Evolutionary conservation across 2,888 invertebrate species (phyloP).

Genomic region (Zhengitettix transpicula): DNA sequence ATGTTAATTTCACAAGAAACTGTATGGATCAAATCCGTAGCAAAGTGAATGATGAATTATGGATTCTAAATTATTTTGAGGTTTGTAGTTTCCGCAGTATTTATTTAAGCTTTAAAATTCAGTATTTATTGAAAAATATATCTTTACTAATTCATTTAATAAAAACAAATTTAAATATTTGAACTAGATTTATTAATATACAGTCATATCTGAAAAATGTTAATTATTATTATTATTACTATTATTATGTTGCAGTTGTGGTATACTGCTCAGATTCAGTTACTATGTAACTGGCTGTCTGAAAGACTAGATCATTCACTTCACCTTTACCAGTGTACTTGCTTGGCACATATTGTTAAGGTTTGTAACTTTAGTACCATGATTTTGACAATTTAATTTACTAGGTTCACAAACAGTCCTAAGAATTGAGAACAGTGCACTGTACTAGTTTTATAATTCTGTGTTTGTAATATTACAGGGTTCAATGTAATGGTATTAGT

Average conservation of each 20-base stretch:
- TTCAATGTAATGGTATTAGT: too few species aligned
- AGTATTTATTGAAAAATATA: not conserved
- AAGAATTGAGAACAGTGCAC: too few species aligned
- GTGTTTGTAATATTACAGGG: too few species aligned
- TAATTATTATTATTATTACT: too few species aligned
- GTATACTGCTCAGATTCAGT: slow-evolving; percentile 88
- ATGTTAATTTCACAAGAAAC: slow-evolving; percentile 93
- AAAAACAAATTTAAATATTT: too few species aligned
- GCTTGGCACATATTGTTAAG: slow-evolving; percentile 88
- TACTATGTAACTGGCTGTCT: slow-evolving; percentile 85
- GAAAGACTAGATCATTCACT: slow-evolving; percentile 85
- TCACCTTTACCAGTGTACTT: slow-evolving; percentile 94
- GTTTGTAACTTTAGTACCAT: slow-evolving; percentile 29
- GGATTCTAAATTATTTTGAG: slow-evolving; percentile 69
- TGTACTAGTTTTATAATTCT: too few species aligned
- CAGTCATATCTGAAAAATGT: too few species aligned
- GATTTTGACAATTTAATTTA: not conserved
- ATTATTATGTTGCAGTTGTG: slow-evolving; percentile 56
- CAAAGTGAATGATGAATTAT: slow-evolving; percentile 78
- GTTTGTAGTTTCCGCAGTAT: slow-evolving; percentile 18
- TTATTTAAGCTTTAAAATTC: not conserved
- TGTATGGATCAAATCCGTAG: slow-evolving; percentile 97
- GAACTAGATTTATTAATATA: too few species aligned
- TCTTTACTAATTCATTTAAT: too few species aligned
- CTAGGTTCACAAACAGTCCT: too few species aligned